These are phyloP conservation scores for Drosophila niveifrons DNA, from an alignment of 2,888 invertebrate genomes.

Conservation along the genomic window DNA sequence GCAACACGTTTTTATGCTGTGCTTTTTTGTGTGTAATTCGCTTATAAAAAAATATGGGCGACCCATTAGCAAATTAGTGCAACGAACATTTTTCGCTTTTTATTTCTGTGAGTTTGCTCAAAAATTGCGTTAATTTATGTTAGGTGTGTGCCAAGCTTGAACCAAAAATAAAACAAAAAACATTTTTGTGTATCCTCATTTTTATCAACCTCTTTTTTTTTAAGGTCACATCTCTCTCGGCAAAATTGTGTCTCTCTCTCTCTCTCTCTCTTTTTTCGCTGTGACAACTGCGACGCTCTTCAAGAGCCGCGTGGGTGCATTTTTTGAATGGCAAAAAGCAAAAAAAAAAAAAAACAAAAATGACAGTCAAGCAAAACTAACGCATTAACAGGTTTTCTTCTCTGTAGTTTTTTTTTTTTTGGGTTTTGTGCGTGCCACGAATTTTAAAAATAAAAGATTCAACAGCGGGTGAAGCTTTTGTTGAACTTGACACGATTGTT, in stretches of 20 bases:
- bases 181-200: neutral
- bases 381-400: slow-evolving; percentile 72
- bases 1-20: slow-evolving; percentile 55
- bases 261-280: neutral
- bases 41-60: slow-evolving; percentile 53
- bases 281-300: slow-evolving; percentile 18
- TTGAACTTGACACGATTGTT: slow-evolving; percentile 76
- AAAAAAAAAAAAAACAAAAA: slow-evolving; percentile 22
- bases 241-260: neutral
- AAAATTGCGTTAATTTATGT: slow-evolving; percentile 35
- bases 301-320: slow-evolving; percentile 66
- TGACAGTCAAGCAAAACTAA: slow-evolving; percentile 35
- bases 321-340: slow-evolving; percentile 32
- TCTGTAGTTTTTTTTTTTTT: slow-evolving; percentile 40
- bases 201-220: slow-evolving; percentile 10
- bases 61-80: slow-evolving; percentile 77
- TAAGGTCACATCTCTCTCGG: slow-evolving; percentile 27
- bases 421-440: slow-evolving; percentile 66
- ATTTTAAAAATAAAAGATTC: slow-evolving; percentile 47
- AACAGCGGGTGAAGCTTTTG: slow-evolving; percentile 71
- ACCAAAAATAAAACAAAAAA: no score
- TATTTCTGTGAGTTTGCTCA: slow-evolving; percentile 15
- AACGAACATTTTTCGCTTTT: slow-evolving; percentile 45
- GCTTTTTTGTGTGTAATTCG: slow-evolving; percentile 68
- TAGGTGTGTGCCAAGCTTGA: neutral